A percentile compares a stretch with the other conserved stretches of the same genome.
Conservation (phyloP, 2,797 vertebrate species). For the Tokudaia muenninki region DNA sequence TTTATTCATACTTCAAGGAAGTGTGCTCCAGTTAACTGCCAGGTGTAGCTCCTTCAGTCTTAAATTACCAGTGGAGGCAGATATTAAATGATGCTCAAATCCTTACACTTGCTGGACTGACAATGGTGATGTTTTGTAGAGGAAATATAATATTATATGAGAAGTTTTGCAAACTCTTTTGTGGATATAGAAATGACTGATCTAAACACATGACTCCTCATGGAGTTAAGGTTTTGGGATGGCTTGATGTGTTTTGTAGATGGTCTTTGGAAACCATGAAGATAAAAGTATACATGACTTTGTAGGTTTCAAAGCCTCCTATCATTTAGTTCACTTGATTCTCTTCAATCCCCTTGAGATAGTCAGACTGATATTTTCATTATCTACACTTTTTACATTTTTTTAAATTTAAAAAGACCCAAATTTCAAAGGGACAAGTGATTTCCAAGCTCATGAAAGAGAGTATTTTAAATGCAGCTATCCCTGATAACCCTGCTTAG, state of each 20-base stretch:
- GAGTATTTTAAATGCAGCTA: slow-evolving; percentile 53
- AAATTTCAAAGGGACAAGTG: slow-evolving; percentile 42
- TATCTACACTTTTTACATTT: slow-evolving; percentile 34
- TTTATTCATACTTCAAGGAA: neutral
- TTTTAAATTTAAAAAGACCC: neutral
- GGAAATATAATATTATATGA: neutral
- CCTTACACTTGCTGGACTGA: neutral
- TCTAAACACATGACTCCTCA: neutral
- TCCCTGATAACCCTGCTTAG: neutral
- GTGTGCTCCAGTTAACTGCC: neutral
- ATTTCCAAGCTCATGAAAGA: slow-evolving; percentile 56
- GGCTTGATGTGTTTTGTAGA: slow-evolving; percentile 26
- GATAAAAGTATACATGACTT: neutral
- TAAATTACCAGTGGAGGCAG: neutral
- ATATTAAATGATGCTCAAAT: neutral
- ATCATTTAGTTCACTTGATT: neutral
- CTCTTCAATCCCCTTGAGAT: neutral
- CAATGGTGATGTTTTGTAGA: neutral
- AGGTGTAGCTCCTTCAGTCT: neutral
- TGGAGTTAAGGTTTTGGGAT: neutral
- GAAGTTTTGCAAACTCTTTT: slow-evolving; percentile 6
- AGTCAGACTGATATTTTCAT: neutral
- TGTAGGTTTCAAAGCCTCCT: slow-evolving; percentile 59
- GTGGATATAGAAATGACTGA: neutral
- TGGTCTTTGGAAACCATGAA: slow-evolving; percentile 29